These are phyloP conservation scores for Drosophila histrio DNA, from an alignment of 2,888 invertebrate species.

Conservation along the genomic window DNA sequence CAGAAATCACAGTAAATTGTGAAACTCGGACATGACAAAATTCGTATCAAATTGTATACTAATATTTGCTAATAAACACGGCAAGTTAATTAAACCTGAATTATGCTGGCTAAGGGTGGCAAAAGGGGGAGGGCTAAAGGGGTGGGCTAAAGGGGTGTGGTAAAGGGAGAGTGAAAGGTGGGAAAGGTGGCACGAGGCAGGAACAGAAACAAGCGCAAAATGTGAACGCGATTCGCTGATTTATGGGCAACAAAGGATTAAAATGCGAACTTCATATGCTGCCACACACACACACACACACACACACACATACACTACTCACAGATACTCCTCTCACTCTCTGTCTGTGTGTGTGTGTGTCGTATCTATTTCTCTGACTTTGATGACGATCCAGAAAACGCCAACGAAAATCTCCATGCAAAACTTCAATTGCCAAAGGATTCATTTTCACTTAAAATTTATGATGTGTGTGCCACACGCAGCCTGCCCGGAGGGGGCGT, in stretches of 20 bases:
- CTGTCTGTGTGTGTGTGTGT: slow-evolving; percentile 21
- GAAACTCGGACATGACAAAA: slow-evolving; percentile 45
- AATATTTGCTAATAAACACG: slow-evolving; percentile 83
- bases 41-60: slow-evolving; percentile 78
- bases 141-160: neutral
- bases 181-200: slow-evolving; percentile 21
- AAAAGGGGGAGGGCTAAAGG: too few species aligned
- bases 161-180: neutral
- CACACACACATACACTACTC: slow-evolving; percentile 33
- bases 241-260: slow-evolving; percentile 80
- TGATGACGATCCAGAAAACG: slow-evolving; percentile 70
- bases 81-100: slow-evolving; percentile 82
- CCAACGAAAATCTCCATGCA: slow-evolving; percentile 64
- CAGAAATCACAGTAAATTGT: slow-evolving; percentile 47
- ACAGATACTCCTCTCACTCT: slow-evolving; percentile 8
- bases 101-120: slow-evolving; percentile 64
- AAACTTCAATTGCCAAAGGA: slow-evolving; percentile 81
- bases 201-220: slow-evolving; percentile 64
- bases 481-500: neutral
- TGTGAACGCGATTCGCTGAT: slow-evolving; percentile 79
- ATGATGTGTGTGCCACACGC: slow-evolving; percentile 59
- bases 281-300: slow-evolving; percentile 28
- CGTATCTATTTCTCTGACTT: slow-evolving; percentile 36
- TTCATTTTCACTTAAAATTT: slow-evolving; percentile 79
- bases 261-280: slow-evolving; percentile 54